Base-by-base conservation (phyloP, 2,888 invertebrate species). In the Chrysolina oricalcia region DNA sequence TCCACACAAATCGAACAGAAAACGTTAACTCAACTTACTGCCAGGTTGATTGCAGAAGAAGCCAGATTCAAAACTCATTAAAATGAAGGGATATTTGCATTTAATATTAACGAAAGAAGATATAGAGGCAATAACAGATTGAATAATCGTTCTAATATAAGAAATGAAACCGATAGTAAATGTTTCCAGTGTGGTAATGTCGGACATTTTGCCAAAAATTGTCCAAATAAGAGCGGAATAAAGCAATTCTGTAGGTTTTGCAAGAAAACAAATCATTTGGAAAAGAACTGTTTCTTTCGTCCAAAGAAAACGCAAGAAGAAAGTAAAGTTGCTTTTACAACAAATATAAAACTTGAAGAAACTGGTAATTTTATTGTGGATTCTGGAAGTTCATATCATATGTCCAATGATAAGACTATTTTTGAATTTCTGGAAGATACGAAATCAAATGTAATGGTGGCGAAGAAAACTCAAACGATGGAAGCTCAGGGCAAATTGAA, bases 11-110 rank as follows among this genome's bases (percentile, higher is more conserved):
- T 6, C 27, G 21, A 65, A 13, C 70, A 77, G n/a, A 69, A 53
- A 56, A 76, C 75, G 19, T 40, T 79, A 46, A 62, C 66, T 19
- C 48, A 78, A 23, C 88, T 75, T 10, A 72, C 66, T 4, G 48
- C 69, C 35, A 72, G 77, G 59, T 65, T 75, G 27, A n/a, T 75
- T 41, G 35, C 59, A 23, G 73, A 75, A 72, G 75, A 78, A 72
- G 23, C 13, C n/a, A 67, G 65, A 62, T 43, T 64, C n/a, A 62
- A 75, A 43, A 65, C 67, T 35, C 13, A 56, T 11, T 2, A 19
- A 66, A 40, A 35, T 48, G 56, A 78, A 76, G 43, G 74, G 66
- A n/a, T 21, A 19, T 35, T 40, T 46, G 73, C 73, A 27, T 75
- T 70, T 40, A 68, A 68, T 40, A 13, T 53, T 17, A 40, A 35